A percentile compares a stretch with the other conserved stretches of the same genome.
phyloP scores from a whole-genome alignment of 2,888 invertebrate species.

The Tortrix viridana region DNA sequence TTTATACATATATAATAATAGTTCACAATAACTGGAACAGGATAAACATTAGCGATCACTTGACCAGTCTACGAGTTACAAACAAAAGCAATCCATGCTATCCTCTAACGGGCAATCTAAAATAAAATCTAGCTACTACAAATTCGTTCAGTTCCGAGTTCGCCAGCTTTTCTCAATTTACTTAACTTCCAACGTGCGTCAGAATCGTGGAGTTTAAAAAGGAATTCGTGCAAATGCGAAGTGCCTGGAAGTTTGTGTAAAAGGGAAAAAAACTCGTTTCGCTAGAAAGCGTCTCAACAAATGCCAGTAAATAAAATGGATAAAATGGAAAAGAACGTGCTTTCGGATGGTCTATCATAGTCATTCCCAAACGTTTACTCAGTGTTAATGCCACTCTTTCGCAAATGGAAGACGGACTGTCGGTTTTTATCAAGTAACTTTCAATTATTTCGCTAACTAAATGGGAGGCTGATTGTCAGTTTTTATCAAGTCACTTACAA shows the following conservation, averaged over 20 bases:
- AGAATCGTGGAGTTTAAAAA: slow-evolving; percentile 13
- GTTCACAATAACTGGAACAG: background rate
- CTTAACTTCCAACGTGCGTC: slow-evolving; percentile 5
- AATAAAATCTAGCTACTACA: background rate
- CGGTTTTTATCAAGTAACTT: too few relatives aligned
- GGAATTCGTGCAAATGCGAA: slow-evolving; percentile 21
- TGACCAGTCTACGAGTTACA: slow-evolving; percentile 19
- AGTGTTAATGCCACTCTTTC: too few relatives aligned
- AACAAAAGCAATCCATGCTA: slow-evolving; percentile 3
- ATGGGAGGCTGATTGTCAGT: too few relatives aligned
- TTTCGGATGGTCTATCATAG: background rate
- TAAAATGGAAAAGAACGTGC: slow-evolving; percentile 29
- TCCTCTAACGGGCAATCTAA: background rate
- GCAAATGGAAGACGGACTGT: too few relatives aligned
- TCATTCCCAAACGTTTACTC: too few relatives aligned
- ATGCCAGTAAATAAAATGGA: slow-evolving; percentile 33
- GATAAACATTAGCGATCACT: slow-evolving; percentile 19
- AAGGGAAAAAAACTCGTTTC: slow-evolving; percentile 29
- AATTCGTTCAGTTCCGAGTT: too few relatives aligned
- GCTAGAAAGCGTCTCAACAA: slow-evolving; percentile 28
- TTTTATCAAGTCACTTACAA: too few relatives aligned
- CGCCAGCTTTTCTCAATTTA: background rate
- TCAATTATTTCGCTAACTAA: too few relatives aligned
- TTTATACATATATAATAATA: background rate
- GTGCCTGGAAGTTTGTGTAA: slow-evolving; percentile 25